These are phyloP conservation scores for Harpalus rubripes DNA, from an alignment of 2,888 invertebrate species.

Conservation along the genomic window DNA sequence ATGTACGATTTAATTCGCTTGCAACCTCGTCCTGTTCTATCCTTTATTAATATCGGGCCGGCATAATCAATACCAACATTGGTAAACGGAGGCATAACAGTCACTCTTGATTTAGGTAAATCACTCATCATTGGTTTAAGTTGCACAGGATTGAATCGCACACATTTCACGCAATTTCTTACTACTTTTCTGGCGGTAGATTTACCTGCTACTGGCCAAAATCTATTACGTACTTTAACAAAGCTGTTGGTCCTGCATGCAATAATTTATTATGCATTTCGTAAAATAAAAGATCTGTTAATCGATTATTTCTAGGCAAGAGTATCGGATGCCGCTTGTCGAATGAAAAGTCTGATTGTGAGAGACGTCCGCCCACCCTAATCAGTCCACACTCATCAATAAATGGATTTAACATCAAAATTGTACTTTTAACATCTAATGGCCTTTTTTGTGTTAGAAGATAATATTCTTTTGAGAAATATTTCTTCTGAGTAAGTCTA, in stretches of 20 bases:
- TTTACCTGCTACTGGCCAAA: too few relatives aligned
- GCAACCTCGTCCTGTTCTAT: conserved; percentile 14
- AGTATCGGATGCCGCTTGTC: conserved; percentile 11
- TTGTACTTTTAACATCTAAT: too few relatives aligned
- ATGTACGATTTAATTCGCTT: too few relatives aligned
- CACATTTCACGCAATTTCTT: too few relatives aligned
- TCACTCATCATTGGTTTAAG: background rate
- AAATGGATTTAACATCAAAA: too few relatives aligned
- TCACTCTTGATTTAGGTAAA: background rate
- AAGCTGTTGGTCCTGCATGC: background rate
- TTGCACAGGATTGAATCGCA: too few relatives aligned
- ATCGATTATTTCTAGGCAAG: background rate
- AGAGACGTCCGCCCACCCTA: conserved; percentile 11
- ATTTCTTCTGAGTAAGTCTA: background rate
- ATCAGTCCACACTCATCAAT: background rate
- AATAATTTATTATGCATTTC: conserved; percentile 7
- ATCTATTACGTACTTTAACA: background rate
- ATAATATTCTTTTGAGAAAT: too few relatives aligned
- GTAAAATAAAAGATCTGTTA: conserved; percentile 1
- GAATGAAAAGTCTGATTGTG: background rate
- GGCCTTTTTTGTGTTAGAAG: too few relatives aligned
- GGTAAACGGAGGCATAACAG: background rate
- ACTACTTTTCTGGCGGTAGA: too few relatives aligned
- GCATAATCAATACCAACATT: conserved; percentile 19
- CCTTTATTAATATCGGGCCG: background rate